Base-by-base conservation (phyloP, 2,797 vertebrate species). In the Lagodon rhomboides region DNA sequence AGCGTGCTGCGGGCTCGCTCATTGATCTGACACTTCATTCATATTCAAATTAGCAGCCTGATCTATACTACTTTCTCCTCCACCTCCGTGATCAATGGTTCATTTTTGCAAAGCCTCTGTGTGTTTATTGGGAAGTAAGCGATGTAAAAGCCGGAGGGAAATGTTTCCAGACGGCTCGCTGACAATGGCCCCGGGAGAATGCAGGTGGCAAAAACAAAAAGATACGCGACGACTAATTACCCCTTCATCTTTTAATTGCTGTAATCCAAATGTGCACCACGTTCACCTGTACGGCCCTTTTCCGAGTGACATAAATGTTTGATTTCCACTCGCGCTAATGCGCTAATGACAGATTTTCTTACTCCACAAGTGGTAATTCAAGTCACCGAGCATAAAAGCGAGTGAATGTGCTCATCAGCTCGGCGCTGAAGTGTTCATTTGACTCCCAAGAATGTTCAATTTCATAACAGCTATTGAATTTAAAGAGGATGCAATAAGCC, bases 11-110 rank as follows among this genome's bases (percentile, higher is more conserved):
- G 58, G 75, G 84, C 79, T 84, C 68, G 61, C 58, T 60, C 79
- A 90, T 84, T 77, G 88, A 93, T 89, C 75, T 65, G 43, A 77
- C 66, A 43, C 82, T 84, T 87, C 63, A 88, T 93, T 93, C 89
- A 87, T 84, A 92, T 93, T 91, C 83, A 89, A 85, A 92, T 89
- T 54, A 87, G 74, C 62, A 10, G 63, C 9, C 76, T 68, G 73
- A 89, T 93, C 85, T 62, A 77, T 88, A 85, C 56, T 58, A 30
- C 79, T 69, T 75, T 77, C 49, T 64, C 59, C 16, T 83, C 75
- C 64, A 56, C 20, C 30, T 82, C 65, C 17, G 47, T 69, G 74
- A 91, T 92, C 88, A 86, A 90, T 93, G 85, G 59, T 46, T 85
- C 69, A 75, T 85, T 89, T 89, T 71, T 62, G 62, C 61, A 44